Percentiles rank a stretch among this genome's conserved stretches.
Conservation (phyloP, 2,113 vertebrate genomes). For the Limnothrissa miodon region DNA sequence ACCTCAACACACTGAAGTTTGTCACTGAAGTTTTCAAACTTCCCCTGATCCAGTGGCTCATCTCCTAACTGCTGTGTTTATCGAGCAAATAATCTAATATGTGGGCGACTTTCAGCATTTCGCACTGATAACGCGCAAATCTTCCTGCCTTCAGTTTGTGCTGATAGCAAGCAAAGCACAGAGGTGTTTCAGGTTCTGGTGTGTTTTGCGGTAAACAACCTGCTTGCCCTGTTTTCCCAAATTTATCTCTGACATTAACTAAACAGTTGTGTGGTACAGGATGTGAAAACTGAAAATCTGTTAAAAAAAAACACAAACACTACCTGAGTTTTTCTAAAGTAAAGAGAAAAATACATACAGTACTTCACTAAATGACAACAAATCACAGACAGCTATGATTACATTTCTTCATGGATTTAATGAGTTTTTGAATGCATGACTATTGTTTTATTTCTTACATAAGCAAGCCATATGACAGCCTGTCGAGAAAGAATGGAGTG, state of each 20-base stretch:
- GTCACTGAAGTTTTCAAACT: slow-evolving; percentile 6
- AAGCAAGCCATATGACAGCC: slow-evolving; percentile 9
- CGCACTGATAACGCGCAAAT: background rate
- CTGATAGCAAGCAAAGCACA: slow-evolving; percentile 4
- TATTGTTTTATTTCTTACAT: slow-evolving; percentile 5
- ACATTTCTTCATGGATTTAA: background rate
- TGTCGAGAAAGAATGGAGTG: background rate
- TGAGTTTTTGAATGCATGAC: slow-evolving; percentile 5
- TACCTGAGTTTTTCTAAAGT: no score
- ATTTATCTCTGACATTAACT: background rate
- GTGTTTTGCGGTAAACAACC: background rate
- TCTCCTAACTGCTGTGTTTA: background rate
- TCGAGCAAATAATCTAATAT: background rate
- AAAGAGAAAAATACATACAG: background rate
- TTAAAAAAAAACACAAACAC: background rate
- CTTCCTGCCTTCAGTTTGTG: background rate
- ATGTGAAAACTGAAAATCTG: no score
- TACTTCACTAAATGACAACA: background rate
- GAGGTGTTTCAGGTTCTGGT: background rate
- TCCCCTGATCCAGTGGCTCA: background rate
- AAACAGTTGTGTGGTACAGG: background rate
- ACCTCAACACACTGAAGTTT: background rate
- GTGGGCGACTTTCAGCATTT: background rate
- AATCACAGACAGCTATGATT: background rate
- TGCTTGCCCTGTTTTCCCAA: background rate